Evolutionary conservation across 2,797 vertebrate genomes (phyloP).

Genomic region (Tympanoctomys barrerae): DNA sequence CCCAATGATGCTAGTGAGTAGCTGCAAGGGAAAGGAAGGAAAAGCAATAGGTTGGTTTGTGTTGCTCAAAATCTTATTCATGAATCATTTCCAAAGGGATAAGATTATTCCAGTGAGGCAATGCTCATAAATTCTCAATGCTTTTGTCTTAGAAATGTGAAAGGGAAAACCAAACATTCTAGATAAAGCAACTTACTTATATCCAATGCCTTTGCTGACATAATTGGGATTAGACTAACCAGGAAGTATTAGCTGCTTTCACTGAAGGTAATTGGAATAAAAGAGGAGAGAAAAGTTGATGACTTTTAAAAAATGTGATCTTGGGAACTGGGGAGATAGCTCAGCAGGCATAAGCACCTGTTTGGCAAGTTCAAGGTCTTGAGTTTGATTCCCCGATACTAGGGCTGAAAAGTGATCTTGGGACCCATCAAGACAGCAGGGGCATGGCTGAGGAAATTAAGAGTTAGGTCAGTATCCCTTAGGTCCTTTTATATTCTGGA

Average conservation of each 20-base stretch:
- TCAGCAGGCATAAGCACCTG: no score
- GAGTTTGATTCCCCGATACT: no score
- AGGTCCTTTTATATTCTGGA: conserved; percentile 8
- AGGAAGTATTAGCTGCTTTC: neutral
- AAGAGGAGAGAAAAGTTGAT: conserved; percentile 3
- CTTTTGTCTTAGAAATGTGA: conserved; percentile 4
- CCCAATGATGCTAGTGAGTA: neutral
- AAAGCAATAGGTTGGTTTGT: neutral
- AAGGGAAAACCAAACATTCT: conserved; percentile 24
- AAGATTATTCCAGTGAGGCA: conserved; percentile 29
- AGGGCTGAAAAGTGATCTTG: neutral
- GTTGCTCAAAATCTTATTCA: neutral
- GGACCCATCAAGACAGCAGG: neutral
- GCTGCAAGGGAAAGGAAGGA: conserved; percentile 1
- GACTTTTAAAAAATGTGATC: neutral
- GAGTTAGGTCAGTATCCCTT: neutral
- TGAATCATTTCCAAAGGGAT: conserved; percentile 35
- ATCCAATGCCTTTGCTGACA: neutral
- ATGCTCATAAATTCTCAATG: conserved; percentile 10
- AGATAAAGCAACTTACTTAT: neutral
- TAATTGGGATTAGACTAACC: conserved; percentile 14
- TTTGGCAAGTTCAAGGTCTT: no score
- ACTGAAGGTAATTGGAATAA: conserved; percentile 16
- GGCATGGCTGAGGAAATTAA: neutral
- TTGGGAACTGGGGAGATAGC: neutral